phyloP scores from a whole-genome alignment of 2,797 vertebrate genomes.

The Silurus lanzhouensis region DNA sequence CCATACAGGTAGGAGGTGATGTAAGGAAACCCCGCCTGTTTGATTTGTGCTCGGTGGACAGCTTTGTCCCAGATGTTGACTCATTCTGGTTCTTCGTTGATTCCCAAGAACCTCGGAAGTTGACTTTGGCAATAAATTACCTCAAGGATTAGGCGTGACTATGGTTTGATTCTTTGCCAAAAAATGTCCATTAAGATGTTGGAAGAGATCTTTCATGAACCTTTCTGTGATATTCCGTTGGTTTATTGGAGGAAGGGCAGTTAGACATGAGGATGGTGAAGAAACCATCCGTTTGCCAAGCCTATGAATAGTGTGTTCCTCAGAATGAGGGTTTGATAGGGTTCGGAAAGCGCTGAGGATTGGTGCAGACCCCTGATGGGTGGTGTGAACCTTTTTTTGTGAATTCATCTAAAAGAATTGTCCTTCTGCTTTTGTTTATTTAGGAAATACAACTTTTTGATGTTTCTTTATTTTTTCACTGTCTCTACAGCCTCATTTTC shows the following conservation, averaged over 20 bases:
- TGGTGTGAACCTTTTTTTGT: not conserved
- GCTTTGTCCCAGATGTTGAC: conserved; percentile 30
- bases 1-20: conserved; percentile 32
- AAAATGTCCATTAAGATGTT: not conserved
- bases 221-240: conserved; percentile 10
- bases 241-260: not conserved
- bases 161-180: not conserved
- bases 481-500: not conserved
- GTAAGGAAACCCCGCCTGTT: conserved; percentile 22
- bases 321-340: not conserved
- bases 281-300: not conserved
- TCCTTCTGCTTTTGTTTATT: not conserved
- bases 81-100: not conserved
- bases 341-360: no score
- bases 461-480: not conserved
- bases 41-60: conserved; percentile 18
- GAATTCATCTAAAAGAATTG: not conserved
- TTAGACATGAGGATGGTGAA: not conserved
- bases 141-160: no score
- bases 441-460: not conserved
- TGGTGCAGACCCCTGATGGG: not conserved
- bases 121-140: not conserved
- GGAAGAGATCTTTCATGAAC: not conserved
- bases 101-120: not conserved
- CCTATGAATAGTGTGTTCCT: not conserved